Conservation (phyloP, 2,797 vertebrate species). For the Todus mexicanus region DNA sequence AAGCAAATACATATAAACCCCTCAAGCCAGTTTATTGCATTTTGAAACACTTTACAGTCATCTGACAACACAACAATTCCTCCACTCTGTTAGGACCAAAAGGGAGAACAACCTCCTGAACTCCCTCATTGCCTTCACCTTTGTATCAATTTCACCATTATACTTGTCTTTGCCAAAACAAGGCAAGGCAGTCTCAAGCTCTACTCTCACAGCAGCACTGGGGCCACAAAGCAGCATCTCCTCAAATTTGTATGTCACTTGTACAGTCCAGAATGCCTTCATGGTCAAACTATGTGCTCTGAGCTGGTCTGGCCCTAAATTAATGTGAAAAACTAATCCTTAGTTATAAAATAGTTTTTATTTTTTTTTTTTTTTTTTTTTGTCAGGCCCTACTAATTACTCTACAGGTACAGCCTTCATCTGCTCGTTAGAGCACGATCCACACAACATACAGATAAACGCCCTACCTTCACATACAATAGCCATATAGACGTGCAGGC, state of each 20-base stretch:
- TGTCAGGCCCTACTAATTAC: background rate
- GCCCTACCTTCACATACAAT: background rate
- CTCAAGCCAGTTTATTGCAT: background rate
- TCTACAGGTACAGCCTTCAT: background rate
- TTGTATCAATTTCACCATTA: background rate
- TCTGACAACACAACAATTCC: background rate
- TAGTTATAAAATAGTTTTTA: background rate
- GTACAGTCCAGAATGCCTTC: background rate
- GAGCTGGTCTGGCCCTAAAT: background rate
- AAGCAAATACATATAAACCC: background rate
- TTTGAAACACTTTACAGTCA: background rate
- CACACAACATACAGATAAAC: rapidly evolving
- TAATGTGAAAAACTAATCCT: background rate
- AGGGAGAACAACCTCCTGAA: background rate
- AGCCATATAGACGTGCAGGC: background rate
- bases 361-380: too few species aligned
- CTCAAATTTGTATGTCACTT: background rate
- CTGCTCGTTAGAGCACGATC: background rate
- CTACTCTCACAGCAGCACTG: background rate
- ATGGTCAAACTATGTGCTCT: background rate
- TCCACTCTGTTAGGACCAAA: background rate
- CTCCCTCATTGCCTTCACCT: background rate
- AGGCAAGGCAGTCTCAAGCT: background rate
- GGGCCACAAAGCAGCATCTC: background rate
- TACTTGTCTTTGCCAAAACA: background rate